A percentile compares a stretch with the other conserved stretches of the same genome.
Conservation (phyloP, 2,797 vertebrate genomes). For the Rhinophrynus dorsalis region DNA sequence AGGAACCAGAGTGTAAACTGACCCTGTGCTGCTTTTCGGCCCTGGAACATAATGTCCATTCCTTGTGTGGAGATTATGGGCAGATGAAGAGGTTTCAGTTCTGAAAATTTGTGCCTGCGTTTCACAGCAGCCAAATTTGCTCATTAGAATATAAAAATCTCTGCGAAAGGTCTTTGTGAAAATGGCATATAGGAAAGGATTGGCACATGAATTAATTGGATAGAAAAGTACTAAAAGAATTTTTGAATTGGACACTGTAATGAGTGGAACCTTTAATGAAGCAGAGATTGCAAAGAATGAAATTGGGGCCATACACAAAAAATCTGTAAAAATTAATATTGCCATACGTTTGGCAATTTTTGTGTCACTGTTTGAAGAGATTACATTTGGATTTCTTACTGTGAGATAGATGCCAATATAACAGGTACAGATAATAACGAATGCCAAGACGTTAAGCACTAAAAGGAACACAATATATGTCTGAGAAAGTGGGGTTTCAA, state of each 20-base stretch:
- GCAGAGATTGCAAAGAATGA: slow-evolving; percentile 95
- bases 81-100: slow-evolving; percentile 83
- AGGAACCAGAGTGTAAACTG: slow-evolving; percentile 74
- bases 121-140: slow-evolving; percentile 88
- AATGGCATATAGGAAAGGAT: slow-evolving; percentile 96
- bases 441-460: slow-evolving; percentile 88
- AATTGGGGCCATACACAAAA: slow-evolving; percentile 95
- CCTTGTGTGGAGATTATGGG: slow-evolving; percentile 70
- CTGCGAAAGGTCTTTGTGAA: slow-evolving; percentile 90
- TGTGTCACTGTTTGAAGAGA: slow-evolving; percentile 82
- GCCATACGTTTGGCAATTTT: slow-evolving; percentile 94
- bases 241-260: slow-evolving; percentile 92
- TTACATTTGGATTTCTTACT: slow-evolving; percentile 80
- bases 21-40: slow-evolving; percentile 71
- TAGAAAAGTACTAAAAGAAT: slow-evolving; percentile 94
- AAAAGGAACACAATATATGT: slow-evolving; percentile 83
- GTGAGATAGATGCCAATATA: slow-evolving; percentile 91
- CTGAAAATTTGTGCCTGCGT: slow-evolving; percentile 86
- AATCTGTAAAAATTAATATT: slow-evolving; percentile 93
- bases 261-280: slow-evolving; percentile 88
- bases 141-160: slow-evolving; percentile 89
- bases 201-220: slow-evolving; percentile 94
- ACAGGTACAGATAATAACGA: slow-evolving; percentile 84
- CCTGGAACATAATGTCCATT: slow-evolving; percentile 72
- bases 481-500: slow-evolving; percentile 79